Base-by-base conservation (phyloP, 2,888 invertebrate genomes). In the Merodon equestris region DNA sequence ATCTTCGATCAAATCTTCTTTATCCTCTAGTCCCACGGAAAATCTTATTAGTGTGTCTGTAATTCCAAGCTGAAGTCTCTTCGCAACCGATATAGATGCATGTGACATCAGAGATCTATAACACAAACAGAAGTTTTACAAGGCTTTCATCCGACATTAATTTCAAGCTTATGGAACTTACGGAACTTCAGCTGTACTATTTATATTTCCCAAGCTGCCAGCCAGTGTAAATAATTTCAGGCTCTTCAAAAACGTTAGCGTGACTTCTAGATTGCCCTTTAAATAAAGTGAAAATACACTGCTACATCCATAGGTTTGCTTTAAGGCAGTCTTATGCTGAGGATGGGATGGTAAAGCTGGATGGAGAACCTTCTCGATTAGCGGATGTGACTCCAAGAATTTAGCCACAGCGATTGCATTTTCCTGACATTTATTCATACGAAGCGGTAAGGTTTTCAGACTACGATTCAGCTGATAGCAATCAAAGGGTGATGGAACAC, bases 401-500 rank as follows among this genome's bases (percentile, higher is more conserved):
- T 93, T 91, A 0, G 96, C 98, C 38, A 98, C 92, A 1, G 90
- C 90, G 63, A 96, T 84, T 0, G 94, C 93, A 82, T 94, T 97
- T 76, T 91, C 91, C 89, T 93, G 94, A 87, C 98, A 97, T 82
- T 94, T 93, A 82, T 94, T 92, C 98, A 99, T 98, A 63, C 99
- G 91, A 19, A 99, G 84, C 4, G 95, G 94, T 19, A 99, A 90
- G 0, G 99, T 99, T 90, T 98, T 99, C 73, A 99, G 89, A 85
- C 98, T 96, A 81, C 97, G 92, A 86, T 96, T 97, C 0, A 98
- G 97, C 86, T 97, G 91, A 86, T 93, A 96, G 88, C 99, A 98
- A 88, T 99, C 99, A 86, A 98, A 97, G 0, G 99, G 97, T 0
- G 98, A 96, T 1, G 99, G 98, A 12, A 99, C 94, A 45, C 95